Conservation (phyloP, 2,113 vertebrate species). For the Cheilinus undulatus region DNA sequence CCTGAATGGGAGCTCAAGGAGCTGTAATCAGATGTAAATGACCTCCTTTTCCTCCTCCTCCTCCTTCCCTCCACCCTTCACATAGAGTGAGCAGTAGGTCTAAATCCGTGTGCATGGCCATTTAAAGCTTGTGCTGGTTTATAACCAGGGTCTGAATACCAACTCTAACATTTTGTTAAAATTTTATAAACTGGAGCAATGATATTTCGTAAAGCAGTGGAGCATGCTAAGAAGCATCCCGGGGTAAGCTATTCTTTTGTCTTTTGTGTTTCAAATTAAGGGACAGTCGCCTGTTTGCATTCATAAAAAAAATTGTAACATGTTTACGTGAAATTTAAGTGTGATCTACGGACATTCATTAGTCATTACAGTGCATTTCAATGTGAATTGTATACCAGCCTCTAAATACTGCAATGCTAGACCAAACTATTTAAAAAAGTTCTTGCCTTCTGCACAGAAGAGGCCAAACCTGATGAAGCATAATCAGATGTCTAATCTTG, state of each 20-base stretch:
- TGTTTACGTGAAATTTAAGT: neutral
- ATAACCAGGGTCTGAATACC: slow-evolving; percentile 28
- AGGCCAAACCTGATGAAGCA: slow-evolving; percentile 2
- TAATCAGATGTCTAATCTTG: slow-evolving; percentile 28
- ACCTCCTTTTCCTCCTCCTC: slow-evolving; percentile 55
- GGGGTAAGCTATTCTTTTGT: slow-evolving; percentile 62
- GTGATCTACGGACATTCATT: too few species aligned
- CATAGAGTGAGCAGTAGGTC: slow-evolving; percentile 69
- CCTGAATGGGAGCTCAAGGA: slow-evolving; percentile 35
- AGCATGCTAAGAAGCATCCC: slow-evolving; percentile 73
- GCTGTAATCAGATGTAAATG: slow-evolving; percentile 63
- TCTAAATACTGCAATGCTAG: too few species aligned
- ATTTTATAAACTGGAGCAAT: slow-evolving; percentile 27
- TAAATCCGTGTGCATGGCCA: slow-evolving; percentile 27
- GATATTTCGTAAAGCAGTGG: slow-evolving; percentile 64
- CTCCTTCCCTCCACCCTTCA: slow-evolving; percentile 40
- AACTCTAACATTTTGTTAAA: neutral
- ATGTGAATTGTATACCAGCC: too few species aligned
- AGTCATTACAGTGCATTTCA: too few species aligned
- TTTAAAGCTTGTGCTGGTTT: slow-evolving; percentile 20
- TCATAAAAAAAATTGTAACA: neutral
- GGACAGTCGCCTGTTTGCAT: neutral
- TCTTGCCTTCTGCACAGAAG: too few species aligned
- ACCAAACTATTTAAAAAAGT: too few species aligned
- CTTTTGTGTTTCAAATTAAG: neutral